Conservation (phyloP, 2,888 invertebrate genomes). For the Drosophila diplacantha region DNA sequence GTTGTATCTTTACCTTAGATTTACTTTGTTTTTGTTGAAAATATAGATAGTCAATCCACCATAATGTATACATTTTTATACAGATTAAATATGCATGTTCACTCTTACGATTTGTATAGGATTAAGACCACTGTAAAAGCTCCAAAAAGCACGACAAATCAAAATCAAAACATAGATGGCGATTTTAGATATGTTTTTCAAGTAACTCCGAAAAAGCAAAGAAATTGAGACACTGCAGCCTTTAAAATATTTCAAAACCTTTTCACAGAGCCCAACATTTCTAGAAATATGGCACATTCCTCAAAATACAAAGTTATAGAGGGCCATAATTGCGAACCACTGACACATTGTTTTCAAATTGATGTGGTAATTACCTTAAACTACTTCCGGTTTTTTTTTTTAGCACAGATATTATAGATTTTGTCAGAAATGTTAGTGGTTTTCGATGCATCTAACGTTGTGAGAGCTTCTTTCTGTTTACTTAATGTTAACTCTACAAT, state of each 20-base stretch:
- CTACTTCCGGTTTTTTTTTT: neutral
- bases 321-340: neutral
- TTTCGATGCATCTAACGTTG: too few species aligned
- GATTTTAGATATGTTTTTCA: neutral
- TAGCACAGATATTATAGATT: neutral
- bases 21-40: too few species aligned
- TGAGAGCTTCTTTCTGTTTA: too few species aligned
- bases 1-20: neutral
- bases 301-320: neutral
- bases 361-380: neutral
- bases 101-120: neutral
- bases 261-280: neutral
- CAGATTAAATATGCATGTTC: neutral
- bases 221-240: neutral
- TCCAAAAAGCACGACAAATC: neutral
- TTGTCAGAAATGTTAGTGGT: neutral
- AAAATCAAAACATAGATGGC: neutral
- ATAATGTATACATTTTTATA: neutral
- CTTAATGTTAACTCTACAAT: neutral
- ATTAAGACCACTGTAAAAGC: conserved; percentile 6
- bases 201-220: too few species aligned
- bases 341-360: neutral
- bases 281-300: neutral
- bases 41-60: too few species aligned
- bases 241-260: neutral